Evolutionary conservation across 2,113 vertebrate species (phyloP).

Genomic region (Peromyscus californicus): DNA sequence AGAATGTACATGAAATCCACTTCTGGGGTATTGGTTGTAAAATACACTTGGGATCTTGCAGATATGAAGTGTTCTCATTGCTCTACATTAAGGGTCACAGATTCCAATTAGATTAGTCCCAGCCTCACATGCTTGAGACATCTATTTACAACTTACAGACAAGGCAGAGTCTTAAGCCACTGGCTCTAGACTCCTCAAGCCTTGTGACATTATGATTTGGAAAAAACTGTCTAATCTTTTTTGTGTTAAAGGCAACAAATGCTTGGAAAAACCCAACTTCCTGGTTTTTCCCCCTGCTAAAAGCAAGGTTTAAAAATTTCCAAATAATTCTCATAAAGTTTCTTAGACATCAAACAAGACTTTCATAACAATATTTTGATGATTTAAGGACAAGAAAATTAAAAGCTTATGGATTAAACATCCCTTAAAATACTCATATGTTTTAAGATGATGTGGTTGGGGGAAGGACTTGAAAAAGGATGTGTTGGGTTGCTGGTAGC

Average conservation of each 20-base stretch:
- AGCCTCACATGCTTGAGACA: not conserved
- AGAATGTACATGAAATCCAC: conserved; percentile 12
- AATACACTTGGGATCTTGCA: conserved; percentile 19
- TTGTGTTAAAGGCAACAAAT: conserved; percentile 56
- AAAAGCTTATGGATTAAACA: conserved; percentile 73
- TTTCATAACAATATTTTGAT: conserved; percentile 77
- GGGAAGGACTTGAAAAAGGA: conserved; percentile 14
- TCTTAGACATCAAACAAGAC: conserved; percentile 73
- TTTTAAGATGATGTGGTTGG: conserved; percentile 52
- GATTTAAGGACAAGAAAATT: conserved; percentile 76
- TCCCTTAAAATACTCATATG: conserved; percentile 64
- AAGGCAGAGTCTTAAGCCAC: not conserved
- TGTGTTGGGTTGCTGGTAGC: not conserved
- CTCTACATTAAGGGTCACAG: not conserved
- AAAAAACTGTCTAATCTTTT: conserved; percentile 44
- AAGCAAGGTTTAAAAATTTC: conserved; percentile 71
- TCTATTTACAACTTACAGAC: not conserved
- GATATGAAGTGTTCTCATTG: not conserved
- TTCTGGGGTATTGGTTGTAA: conserved; percentile 39
- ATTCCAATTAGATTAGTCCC: not conserved
- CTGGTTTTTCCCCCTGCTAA: conserved; percentile 30
- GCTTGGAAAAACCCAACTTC: conserved; percentile 68
- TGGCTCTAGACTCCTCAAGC: not conserved
- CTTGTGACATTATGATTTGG: conserved; percentile 22
- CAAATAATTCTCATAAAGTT: conserved; percentile 74